Evolutionary conservation across 1,140 invertebrate genomes (phyloP), one percentile per base, ranked within the genome.

Genomic region (Lethocerus indicus): DNA sequence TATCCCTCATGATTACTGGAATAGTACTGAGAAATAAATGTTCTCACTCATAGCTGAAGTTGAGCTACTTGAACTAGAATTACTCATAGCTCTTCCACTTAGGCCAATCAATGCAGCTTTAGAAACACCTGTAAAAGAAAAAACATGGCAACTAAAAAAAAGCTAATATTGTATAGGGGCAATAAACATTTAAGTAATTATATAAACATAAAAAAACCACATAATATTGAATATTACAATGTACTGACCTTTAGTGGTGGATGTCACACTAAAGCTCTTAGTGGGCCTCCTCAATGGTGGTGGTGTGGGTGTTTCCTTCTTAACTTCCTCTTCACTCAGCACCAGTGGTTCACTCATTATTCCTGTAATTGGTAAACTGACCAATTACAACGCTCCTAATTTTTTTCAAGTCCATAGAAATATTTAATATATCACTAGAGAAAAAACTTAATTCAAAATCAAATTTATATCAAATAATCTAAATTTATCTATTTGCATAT

Each of bases 201-300:
- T 7, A 43, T 43, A 21, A 24, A 43, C 23, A 25, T 13, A 21
- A 21, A 24, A 43, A 24, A 21, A 43, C 4, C 5, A 21, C 12
- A 43, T 14, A 7, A 3, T 18, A 43, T 5, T 7, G 16, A 43
- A 43, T 7, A 23, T 20, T 21, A 23, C 6, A 9, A 27, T 6
- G 21, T 44, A 27, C 12, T 14, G 27, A 44, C 52, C 52, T 53
- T 53, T 53, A 23, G 36, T 26, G 58, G 78, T 78, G 57, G 78
- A 74, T 57, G 79, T 73, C 57, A 86, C 82, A 68, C 83, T 87
- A 74, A 88, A 87, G 70, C 83, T 87, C 72, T 89, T 88, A 54
- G 85, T 83, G 60, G 87, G 74, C 58, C 84, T 74, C 56, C 84
- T 74, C 64, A 85, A 81, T 47, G 83, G 74, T 49, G 84, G 82